Evolutionary conservation across 2,797 vertebrate species (phyloP).

Genomic region (Myotis findleyi): DNA sequence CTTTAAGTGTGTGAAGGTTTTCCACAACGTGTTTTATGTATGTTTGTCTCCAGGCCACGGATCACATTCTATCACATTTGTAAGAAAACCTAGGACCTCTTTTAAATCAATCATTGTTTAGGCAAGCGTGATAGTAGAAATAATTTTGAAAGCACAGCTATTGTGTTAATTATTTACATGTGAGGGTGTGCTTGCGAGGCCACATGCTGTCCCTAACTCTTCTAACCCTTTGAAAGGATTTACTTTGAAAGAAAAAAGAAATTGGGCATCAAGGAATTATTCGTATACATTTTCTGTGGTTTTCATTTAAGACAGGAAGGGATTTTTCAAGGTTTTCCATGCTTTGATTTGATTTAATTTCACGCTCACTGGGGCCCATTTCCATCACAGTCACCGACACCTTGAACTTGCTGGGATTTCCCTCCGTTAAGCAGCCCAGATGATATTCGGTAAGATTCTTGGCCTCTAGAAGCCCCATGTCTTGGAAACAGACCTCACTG

Average conservation of each 20-base stretch:
- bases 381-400: slow-evolving; percentile 71
- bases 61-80: background rate
- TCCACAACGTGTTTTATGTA: background rate
- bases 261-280: slow-evolving; percentile 62
- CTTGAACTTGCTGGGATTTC: slow-evolving; percentile 75
- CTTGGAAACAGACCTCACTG: slow-evolving; percentile 69
- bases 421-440: slow-evolving; percentile 66
- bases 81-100: slow-evolving; percentile 34
- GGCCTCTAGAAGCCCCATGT: slow-evolving; percentile 63
- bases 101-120: slow-evolving; percentile 47
- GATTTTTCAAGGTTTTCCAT: slow-evolving; percentile 69
- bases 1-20: background rate
- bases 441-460: slow-evolving; percentile 71
- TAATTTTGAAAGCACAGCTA: slow-evolving; percentile 45
- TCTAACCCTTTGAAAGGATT: slow-evolving; percentile 67
- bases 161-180: slow-evolving; percentile 55
- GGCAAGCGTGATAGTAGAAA: background rate
- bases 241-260: slow-evolving; percentile 60
- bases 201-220: slow-evolving; percentile 45
- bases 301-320: slow-evolving; percentile 72
- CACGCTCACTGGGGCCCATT: slow-evolving; percentile 72
- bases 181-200: background rate
- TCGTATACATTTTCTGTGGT: slow-evolving; percentile 64
- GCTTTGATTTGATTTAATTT: slow-evolving; percentile 80
- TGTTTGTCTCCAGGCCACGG: background rate